Percentiles rank a stretch among this genome's conserved stretches.
phyloP scores from a whole-genome alignment of 2,888 invertebrate species.

The Taenaris catops region DNA sequence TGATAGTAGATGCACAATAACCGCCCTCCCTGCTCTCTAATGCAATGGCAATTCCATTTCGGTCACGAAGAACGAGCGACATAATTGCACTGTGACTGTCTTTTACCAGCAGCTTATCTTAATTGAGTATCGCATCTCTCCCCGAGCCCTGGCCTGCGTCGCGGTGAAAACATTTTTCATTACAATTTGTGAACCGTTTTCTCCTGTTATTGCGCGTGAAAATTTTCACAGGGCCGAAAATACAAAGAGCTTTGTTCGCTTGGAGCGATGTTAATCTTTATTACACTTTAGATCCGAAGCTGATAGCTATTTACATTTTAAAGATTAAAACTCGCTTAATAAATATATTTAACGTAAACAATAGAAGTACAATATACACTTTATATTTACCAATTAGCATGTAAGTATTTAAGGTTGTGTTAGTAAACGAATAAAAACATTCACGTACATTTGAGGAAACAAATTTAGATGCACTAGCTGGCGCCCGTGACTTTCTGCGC shows the following conservation, averaged over 20 bases:
- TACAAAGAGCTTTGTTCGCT: slow-evolving; percentile 8
- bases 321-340: no score
- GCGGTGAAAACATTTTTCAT: slow-evolving; percentile 70
- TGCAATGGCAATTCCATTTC: slow-evolving; percentile 66
- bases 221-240: slow-evolving; percentile 35
- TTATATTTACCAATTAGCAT: no score
- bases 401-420: no score
- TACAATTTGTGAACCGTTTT: slow-evolving; percentile 64
- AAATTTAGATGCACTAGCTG: no score
- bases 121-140: slow-evolving; percentile 70
- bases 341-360: no score
- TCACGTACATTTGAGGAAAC: no score
- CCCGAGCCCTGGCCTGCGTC: slow-evolving; percentile 64
- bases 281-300: not conserved
- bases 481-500: no score
- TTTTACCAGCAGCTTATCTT: slow-evolving; percentile 61
- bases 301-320: no score
- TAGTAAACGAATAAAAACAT: no score
- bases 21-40: slow-evolving; percentile 71
- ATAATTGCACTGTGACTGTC: slow-evolving; percentile 72
- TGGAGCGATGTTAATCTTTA: slow-evolving; percentile 5
- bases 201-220: slow-evolving; percentile 51
- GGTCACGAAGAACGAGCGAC: slow-evolving; percentile 73
- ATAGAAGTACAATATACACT: no score
- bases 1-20: slow-evolving; percentile 69